phyloP scores from a whole-genome alignment of 2,113 vertebrate species.

The Gyps fulvus region DNA sequence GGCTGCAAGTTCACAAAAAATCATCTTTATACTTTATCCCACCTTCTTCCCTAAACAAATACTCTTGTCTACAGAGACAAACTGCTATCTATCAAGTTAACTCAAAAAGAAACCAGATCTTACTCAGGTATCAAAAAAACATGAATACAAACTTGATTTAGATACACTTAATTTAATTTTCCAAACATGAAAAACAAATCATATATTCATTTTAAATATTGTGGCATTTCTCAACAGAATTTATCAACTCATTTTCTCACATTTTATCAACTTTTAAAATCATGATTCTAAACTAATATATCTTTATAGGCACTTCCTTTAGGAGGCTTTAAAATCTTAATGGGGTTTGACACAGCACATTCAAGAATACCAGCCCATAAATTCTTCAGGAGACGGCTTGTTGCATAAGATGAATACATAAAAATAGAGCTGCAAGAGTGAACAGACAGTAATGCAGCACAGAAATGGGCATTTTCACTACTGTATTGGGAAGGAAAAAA shows the following conservation, averaged over 20 bases:
- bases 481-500: neutral
- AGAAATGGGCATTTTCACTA: neutral
- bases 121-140: neutral
- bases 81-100: neutral
- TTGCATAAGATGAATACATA: neutral
- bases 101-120: neutral
- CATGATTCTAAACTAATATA: neutral
- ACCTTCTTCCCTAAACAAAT: neutral
- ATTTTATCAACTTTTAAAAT: neutral
- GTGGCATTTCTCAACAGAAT: neutral
- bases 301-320: neutral
- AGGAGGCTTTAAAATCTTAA: slow-evolving; percentile 36
- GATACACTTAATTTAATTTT: neutral
- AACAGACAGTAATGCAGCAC: neutral
- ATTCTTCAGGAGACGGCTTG: neutral
- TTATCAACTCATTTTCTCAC: neutral
- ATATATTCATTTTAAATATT: neutral
- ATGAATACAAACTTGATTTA: neutral
- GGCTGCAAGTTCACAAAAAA: neutral
- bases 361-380: neutral
- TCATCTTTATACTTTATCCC: neutral
- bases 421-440: neutral
- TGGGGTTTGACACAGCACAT: slow-evolving; percentile 27
- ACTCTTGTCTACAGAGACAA: neutral
- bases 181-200: neutral